Evolutionary conservation across 2,888 invertebrate genomes (phyloP).

Genomic region (Folsomia candida): DNA sequence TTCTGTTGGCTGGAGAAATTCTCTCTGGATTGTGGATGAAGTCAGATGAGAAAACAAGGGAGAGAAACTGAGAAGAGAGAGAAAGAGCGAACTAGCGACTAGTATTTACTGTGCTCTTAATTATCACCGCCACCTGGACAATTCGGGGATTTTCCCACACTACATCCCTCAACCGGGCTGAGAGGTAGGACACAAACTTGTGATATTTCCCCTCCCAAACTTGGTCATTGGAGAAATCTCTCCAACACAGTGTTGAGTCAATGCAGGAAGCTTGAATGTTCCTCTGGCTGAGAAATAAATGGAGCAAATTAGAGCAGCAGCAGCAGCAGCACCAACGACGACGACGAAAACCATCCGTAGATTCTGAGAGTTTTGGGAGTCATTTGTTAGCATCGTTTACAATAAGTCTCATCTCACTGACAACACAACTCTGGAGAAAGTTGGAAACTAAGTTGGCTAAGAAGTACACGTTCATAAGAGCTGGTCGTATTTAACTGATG

Average conservation of each 20-base stretch:
- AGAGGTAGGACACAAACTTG: not conserved
- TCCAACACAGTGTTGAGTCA: too few relatives aligned
- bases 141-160: slow-evolving; percentile 51
- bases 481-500: too few relatives aligned
- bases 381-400: not conserved
- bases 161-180: slow-evolving; percentile 42
- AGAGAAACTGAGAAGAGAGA: slow-evolving; percentile 19
- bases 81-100: slow-evolving; percentile 23
- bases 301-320: not conserved
- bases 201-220: not conserved
- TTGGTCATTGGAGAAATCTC: not conserved
- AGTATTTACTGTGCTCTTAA: slow-evolving; percentile 51
- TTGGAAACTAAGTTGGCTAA: too few relatives aligned
- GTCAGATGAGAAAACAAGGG: not conserved
- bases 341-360: not conserved
- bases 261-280: too few relatives aligned
- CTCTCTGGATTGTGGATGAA: slow-evolving; percentile 1
- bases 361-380: not conserved
- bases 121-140: slow-evolving; percentile 51
- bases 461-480: too few relatives aligned
- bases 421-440: too few relatives aligned
- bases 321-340: not conserved
- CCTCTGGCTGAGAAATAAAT: not conserved
- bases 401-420: not conserved
- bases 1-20: too few relatives aligned